Conservation (phyloP, 1,140 invertebrate species). For the Polyergus mexicanus region DNA sequence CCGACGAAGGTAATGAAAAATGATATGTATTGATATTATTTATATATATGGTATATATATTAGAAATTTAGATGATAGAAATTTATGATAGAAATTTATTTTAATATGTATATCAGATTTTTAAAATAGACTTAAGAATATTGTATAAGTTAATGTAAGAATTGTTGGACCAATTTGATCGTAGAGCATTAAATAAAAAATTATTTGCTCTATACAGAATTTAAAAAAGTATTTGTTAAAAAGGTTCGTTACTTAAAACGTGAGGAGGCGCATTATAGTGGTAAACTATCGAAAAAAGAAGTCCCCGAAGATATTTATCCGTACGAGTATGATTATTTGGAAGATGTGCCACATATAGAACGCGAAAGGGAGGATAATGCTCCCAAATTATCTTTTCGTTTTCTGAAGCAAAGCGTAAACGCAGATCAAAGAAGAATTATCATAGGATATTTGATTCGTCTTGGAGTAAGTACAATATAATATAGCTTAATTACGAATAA, state of each 20-base stretch:
- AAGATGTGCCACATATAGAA: neutral
- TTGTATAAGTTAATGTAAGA: too few relatives aligned
- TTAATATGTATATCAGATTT: neutral
- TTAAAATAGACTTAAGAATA: neutral
- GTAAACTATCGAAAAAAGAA: neutral
- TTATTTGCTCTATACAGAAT: neutral
- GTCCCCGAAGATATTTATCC: too few relatives aligned
- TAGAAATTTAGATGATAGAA: too few relatives aligned
- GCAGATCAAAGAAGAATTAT: constrained; percentile 71
- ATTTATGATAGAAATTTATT: too few relatives aligned
- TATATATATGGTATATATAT: too few relatives aligned
- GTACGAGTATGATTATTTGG: constrained; percentile 19
- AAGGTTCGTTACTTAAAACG: neutral
- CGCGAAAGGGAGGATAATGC: constrained; percentile 24
- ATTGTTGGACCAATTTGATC: neutral
- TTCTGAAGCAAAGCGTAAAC: constrained; percentile 60
- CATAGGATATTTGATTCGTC: constrained; percentile 67
- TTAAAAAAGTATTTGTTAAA: neutral
- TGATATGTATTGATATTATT: neutral
- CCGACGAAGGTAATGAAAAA: neutral
- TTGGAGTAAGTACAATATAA: constrained; percentile 60
- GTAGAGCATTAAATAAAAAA: neutral
- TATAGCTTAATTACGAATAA: neutral
- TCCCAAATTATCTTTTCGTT: constrained; percentile 44
- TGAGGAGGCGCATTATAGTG: too few relatives aligned